Percentiles rank a stretch among this genome's conserved stretches.
phyloP scores from a whole-genome alignment of 2,113 vertebrate species.

The Thamnaconus septentrionalis region DNA sequence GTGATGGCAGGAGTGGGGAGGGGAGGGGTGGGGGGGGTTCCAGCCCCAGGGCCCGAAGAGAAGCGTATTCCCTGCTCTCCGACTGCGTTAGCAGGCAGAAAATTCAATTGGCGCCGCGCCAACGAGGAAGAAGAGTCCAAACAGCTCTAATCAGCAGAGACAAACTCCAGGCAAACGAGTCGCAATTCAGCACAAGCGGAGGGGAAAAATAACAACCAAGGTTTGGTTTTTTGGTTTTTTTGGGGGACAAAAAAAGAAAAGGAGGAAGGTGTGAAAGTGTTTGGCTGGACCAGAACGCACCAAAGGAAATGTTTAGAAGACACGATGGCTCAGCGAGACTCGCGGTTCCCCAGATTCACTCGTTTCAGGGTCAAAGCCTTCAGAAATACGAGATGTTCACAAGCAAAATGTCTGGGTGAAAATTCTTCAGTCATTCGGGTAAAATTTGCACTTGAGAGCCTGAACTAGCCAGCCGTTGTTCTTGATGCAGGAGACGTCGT shows the following conservation, averaged over 20 bases:
- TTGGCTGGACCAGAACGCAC: no score
- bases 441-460: no score
- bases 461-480: no score
- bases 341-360: no score
- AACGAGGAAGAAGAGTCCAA: conserved; percentile 53
- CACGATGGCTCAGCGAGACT: no score
- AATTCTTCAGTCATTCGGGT: no score
- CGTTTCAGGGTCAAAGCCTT: no score
- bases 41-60: conserved; percentile 52
- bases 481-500: no score
- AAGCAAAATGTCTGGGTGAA: no score
- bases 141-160: conserved; percentile 61
- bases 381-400: no score
- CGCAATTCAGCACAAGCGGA: conserved; percentile 45
- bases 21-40: conserved; percentile 49
- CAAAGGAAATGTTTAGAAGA: no score
- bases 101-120: conserved; percentile 66
- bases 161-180: conserved; percentile 62
- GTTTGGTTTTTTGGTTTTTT: conserved; percentile 13
- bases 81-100: conserved; percentile 58
- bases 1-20: conserved; percentile 50
- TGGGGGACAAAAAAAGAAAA: conserved; percentile 2
- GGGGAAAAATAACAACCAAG: conserved; percentile 20
- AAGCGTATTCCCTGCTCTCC: conserved; percentile 55
- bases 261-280: background rate